Percentiles rank a stretch among this genome's conserved stretches.
Conservation (phyloP, 1,140 invertebrate species). For the Aphelenchoides fujianensis region DNA sequence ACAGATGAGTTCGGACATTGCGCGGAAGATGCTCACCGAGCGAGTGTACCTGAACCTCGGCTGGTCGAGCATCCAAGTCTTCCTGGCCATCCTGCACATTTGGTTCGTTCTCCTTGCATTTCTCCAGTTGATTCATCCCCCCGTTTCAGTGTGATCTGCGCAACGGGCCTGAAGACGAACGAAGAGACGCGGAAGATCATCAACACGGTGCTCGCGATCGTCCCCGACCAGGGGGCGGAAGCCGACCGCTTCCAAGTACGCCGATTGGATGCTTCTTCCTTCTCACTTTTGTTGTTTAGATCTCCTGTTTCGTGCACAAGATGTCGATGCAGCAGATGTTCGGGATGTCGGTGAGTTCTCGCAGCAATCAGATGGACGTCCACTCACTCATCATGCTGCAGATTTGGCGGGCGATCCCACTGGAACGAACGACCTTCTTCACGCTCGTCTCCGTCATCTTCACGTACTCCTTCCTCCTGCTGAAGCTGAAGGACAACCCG, state of each 20-base stretch:
- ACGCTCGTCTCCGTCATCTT: slow-evolving; percentile 54
- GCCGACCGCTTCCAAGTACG: slow-evolving; percentile 51
- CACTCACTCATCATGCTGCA: slow-evolving; percentile 40
- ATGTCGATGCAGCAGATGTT: slow-evolving; percentile 59
- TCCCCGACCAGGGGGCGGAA: slow-evolving; percentile 51
- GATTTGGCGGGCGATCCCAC: slow-evolving; percentile 58
- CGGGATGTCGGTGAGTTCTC: too few species aligned
- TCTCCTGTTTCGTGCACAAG: slow-evolving; percentile 57
- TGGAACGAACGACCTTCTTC: slow-evolving; percentile 57
- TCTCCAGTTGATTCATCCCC: too few species aligned
- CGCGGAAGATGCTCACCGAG: slow-evolving; percentile 33
- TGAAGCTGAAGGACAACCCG: slow-evolving; percentile 56
- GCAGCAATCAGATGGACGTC: background rate
- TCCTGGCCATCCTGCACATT: slow-evolving; percentile 51
- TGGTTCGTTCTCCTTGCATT: too few species aligned
- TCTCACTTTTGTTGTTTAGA: slow-evolving; percentile 35
- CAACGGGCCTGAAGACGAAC: slow-evolving; percentile 51
- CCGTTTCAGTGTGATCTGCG: slow-evolving; percentile 45
- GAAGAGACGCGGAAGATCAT: slow-evolving; percentile 55
- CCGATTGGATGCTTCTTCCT: background rate
- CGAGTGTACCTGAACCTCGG: slow-evolving; percentile 46
- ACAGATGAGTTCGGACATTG: slow-evolving; percentile 37
- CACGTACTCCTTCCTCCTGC: slow-evolving; percentile 53
- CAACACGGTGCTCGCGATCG: slow-evolving; percentile 51
- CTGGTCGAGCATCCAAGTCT: slow-evolving; percentile 48